Evolutionary conservation across 2,797 vertebrate species (phyloP), one percentile per base, ranked within the genome.

Genomic region (Coendou prehensilis): DNA sequence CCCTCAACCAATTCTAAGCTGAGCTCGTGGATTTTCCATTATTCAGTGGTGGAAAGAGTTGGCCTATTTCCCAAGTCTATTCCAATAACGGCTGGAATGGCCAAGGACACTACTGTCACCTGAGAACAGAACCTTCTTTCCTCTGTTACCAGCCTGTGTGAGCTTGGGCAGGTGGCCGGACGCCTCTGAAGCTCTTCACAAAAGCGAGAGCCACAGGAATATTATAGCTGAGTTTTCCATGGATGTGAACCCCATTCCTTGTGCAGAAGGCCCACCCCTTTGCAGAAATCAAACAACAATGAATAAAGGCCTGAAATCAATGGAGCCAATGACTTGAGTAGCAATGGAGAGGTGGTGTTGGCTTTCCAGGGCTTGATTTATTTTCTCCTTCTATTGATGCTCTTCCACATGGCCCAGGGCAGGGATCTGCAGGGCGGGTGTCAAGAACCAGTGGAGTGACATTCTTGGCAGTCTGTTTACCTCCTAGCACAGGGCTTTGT

Each of bases 381-480:
- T 87, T 97, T 93, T 96, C 97, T 54, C 82, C 95, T 96, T 96
- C 96, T 71, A 6, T 57, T 97, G 97, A 97, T 97, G 96, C 96
- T 92, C 91, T 22, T 78, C 52, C 83, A 14, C 41, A 5, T 22
- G 0, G 96, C 97, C 97, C 80, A 90, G 96, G 97, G 97, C 96
- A 97, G 98, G 94, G 93, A 94, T 92, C 96, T 30, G 95, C 96
- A 95, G 95, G 97, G 97, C 98, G 98, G 97, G 98, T 97, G 1
- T 50, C 91, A 28, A 90, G 98, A 98, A 98, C 98, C 98, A 96
- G 98, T 96, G 93, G 91, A 94, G 97, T 61, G 94, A 94, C 98
- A 98, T 98, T 98, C 98, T 95, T 98, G 97, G 91, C 45, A 95
- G 94, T 79, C 95, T 89, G 96, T 67, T 61, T 33, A 26, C 64